These are phyloP conservation scores for Chelonus formosanus DNA, from an alignment of 2,888 invertebrate species.

Conservation along the genomic window DNA sequence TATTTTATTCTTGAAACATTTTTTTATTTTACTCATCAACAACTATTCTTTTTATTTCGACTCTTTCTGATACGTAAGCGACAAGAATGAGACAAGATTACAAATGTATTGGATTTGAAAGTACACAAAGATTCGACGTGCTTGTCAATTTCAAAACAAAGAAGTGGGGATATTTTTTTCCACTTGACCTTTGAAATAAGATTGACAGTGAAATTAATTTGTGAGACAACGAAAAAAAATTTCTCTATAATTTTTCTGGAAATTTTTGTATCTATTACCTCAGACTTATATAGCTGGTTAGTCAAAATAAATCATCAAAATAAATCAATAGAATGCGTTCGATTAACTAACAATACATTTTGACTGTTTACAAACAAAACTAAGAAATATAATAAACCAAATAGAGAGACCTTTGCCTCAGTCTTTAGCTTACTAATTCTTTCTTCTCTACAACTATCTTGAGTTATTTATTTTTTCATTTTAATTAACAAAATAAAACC, in stretches of 20 bases:
- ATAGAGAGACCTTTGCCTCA: not conserved
- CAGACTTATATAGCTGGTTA: not conserved
- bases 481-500: not conserved
- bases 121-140: not conserved
- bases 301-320: no score
- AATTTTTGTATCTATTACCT: not conserved
- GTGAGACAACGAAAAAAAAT: not conserved
- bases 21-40: not conserved
- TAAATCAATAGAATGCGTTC: no score
- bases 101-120: not conserved
- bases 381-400: no score
- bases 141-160: not conserved
- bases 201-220: not conserved
- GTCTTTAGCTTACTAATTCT: constrained; percentile 1
- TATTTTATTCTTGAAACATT: not conserved
- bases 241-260: not conserved
- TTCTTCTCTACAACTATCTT: not conserved
- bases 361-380: no score
- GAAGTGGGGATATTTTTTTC: not conserved
- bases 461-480: not conserved
- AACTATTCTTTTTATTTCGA: not conserved
- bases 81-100: constrained; percentile 4
- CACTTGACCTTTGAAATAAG: not conserved
- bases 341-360: no score
- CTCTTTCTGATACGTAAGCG: not conserved